These are phyloP conservation scores for Ophion obscuratus DNA, from an alignment of 2,888 invertebrate species.

Conservation along the genomic window DNA sequence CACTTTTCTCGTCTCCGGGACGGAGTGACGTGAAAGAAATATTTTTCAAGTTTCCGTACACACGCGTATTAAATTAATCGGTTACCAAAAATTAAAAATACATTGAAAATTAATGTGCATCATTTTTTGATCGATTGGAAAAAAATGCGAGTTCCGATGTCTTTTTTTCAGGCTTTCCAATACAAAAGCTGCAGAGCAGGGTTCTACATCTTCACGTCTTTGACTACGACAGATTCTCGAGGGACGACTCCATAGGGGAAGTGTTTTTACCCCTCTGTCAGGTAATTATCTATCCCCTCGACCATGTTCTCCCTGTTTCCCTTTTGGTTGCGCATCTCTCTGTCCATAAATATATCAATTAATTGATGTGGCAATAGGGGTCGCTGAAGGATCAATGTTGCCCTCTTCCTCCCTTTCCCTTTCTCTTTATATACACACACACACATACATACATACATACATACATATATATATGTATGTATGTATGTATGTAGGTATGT, in stretches of 20 bases:
- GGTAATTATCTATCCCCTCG: slow-evolving; percentile 85
- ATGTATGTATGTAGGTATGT: too few relatives aligned
- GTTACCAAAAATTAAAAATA: background rate
- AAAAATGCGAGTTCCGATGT: background rate
- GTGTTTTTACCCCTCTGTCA: slow-evolving; percentile 96
- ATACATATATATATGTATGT: background rate
- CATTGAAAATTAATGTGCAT: too few relatives aligned
- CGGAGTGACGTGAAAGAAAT: background rate
- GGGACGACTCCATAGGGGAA: slow-evolving; percentile 97
- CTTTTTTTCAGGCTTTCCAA: slow-evolving; percentile 89
- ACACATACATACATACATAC: background rate
- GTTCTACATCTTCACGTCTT: slow-evolving; percentile 97
- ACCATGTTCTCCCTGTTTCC: background rate
- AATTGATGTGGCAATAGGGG: slow-evolving; percentile 9
- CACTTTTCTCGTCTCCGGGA: background rate
- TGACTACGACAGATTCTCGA: slow-evolving; percentile 96
- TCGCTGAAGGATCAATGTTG: background rate
- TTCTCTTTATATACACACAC: background rate
- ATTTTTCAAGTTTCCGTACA: background rate
- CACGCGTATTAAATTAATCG: background rate
- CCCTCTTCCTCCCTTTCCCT: background rate
- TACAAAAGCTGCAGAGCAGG: slow-evolving; percentile 96
- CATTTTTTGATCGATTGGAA: background rate
- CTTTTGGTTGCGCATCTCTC: background rate
- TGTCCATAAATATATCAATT: slow-evolving; percentile 47